Evolutionary conservation across 2,888 invertebrate species (phyloP).

Genomic region (Hermaeophaga mercurialis): DNA sequence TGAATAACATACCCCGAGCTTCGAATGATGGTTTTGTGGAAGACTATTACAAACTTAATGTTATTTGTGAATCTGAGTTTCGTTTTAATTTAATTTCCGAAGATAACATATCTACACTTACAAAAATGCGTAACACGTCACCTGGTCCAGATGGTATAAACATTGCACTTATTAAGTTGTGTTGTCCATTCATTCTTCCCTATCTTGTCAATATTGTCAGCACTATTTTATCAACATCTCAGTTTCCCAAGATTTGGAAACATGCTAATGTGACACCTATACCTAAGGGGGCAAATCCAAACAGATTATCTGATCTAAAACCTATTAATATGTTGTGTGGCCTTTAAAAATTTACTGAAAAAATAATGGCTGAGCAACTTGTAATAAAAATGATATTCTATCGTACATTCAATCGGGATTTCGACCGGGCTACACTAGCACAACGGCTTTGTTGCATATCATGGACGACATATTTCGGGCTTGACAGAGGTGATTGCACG

Average conservation of each 20-base stretch:
- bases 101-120: too few species aligned
- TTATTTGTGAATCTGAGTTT: too few species aligned
- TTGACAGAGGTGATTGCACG: neutral
- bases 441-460: too few species aligned
- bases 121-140: too few species aligned
- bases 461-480: too few species aligned
- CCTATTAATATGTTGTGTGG: neutral
- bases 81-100: too few species aligned
- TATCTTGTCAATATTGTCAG: neutral
- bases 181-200: too few species aligned
- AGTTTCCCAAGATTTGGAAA: conserved; percentile 1
- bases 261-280: conserved; percentile 2
- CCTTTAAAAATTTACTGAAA: neutral
- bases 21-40: too few species aligned
- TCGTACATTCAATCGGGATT: neutral
- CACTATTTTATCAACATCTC: neutral
- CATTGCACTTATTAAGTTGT: too few species aligned
- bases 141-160: too few species aligned
- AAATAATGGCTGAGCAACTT: neutral
- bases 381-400: neutral
- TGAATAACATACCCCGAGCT: too few species aligned
- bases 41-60: too few species aligned
- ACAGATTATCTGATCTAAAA: neutral
- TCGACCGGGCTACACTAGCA: neutral
- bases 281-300: neutral